phyloP scores from a whole-genome alignment of 2,113 vertebrate species.

The Dendropsophus ebraccatus region DNA sequence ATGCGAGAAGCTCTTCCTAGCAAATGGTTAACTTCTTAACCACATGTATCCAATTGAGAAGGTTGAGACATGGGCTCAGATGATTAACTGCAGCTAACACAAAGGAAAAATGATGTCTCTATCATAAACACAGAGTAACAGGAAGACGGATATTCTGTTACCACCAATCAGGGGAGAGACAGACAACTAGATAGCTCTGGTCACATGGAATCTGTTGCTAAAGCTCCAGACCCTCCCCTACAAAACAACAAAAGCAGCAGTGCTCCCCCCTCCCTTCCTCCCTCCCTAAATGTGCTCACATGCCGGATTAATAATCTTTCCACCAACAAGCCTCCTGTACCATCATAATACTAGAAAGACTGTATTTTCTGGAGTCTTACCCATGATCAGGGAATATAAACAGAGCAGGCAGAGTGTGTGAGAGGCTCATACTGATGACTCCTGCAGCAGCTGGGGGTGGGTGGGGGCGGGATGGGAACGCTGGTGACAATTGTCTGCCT shows the following conservation, averaged over 20 bases:
- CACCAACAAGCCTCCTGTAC: slow-evolving; percentile 36
- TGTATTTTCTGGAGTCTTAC: slow-evolving; percentile 58
- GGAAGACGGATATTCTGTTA: slow-evolving; percentile 52
- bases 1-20: background rate
- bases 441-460: slow-evolving; percentile 17
- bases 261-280: slow-evolving; percentile 35
- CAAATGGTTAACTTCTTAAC: slow-evolving; percentile 18
- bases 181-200: slow-evolving; percentile 62
- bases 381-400: slow-evolving; percentile 61
- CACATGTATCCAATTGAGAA: slow-evolving; percentile 30
- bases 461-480: slow-evolving; percentile 37
- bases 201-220: slow-evolving; percentile 69
- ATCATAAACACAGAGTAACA: slow-evolving; percentile 34
- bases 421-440: slow-evolving; percentile 40
- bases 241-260: slow-evolving; percentile 61
- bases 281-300: slow-evolving; percentile 60
- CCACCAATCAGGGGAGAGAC: slow-evolving; percentile 69
- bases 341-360: slow-evolving; percentile 35
- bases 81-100: slow-evolving; percentile 14
- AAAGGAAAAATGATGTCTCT: slow-evolving; percentile 38
- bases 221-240: slow-evolving; percentile 63
- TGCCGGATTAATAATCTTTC: slow-evolving; percentile 53
- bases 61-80: slow-evolving; percentile 18
- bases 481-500: slow-evolving; percentile 19
- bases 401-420: slow-evolving; percentile 57